These are phyloP conservation scores for Leptosomus discolor DNA, from an alignment of 2,113 vertebrate species.

Conservation along the genomic window DNA sequence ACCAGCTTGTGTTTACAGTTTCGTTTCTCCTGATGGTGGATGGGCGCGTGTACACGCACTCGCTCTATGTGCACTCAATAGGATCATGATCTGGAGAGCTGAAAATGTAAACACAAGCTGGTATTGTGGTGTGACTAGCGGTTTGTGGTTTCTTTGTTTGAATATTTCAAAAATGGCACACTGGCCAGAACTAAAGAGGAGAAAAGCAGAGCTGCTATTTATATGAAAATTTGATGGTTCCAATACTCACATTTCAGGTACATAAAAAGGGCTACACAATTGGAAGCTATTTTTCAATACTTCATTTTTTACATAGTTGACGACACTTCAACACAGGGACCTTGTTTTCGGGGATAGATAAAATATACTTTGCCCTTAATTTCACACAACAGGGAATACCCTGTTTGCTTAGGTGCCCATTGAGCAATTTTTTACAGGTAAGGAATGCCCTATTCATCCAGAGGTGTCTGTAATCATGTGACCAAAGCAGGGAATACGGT, in stretches of 20 bases:
- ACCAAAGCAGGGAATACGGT: neutral
- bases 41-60: conserved; percentile 77
- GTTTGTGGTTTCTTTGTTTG: conserved; percentile 82
- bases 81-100: conserved; percentile 84
- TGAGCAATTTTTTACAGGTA: neutral
- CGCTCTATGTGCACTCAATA: conserved; percentile 81
- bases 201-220: conserved; percentile 66
- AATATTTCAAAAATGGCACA: conserved; percentile 82
- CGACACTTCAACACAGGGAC: conserved; percentile 45
- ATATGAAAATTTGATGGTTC: conserved; percentile 10
- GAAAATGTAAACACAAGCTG: conserved; percentile 85
- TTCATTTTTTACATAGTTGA: conserved; percentile 15
- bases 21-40: conserved; percentile 76
- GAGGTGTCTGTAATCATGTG: neutral
- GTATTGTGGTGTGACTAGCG: conserved; percentile 83
- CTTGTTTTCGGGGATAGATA: conserved; percentile 44
- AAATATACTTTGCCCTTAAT: conserved; percentile 26
- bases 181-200: conserved; percentile 78
- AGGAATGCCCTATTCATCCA: neutral
- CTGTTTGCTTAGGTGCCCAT: neutral
- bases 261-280: neutral
- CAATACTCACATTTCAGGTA: conserved; percentile 44
- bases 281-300: neutral
- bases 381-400: neutral
- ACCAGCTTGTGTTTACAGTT: conserved; percentile 86